A percentile compares a stretch with the other conserved stretches of the same genome.
phyloP scores from a whole-genome alignment of 2,888 invertebrate genomes.

The Caenorhabditis angaria region DNA sequence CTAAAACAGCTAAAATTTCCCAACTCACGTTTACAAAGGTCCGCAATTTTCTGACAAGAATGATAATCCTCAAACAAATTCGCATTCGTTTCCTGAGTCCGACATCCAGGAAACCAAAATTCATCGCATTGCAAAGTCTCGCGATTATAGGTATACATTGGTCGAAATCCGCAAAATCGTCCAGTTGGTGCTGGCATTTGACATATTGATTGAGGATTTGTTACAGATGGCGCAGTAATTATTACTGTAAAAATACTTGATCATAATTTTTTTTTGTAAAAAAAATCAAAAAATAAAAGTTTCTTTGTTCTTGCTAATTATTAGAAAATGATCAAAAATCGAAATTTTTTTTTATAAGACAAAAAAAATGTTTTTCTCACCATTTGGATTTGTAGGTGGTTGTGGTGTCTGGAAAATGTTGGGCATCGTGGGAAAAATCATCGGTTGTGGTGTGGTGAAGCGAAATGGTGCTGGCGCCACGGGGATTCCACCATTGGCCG shows the following conservation, averaged over 20 bases:
- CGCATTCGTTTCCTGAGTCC: conserved; percentile 65
- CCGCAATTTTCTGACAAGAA: conserved; percentile 59
- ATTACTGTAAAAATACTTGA: not conserved
- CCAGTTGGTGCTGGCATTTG: conserved; percentile 66
- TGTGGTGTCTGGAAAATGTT: not conserved
- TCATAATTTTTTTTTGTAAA: too few species aligned
- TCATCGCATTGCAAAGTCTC: conserved; percentile 69
- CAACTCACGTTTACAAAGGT: conserved; percentile 57
- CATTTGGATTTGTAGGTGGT: not conserved
- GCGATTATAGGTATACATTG: conserved; percentile 58
- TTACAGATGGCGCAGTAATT: conserved; percentile 14
- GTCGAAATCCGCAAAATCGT: conserved; percentile 68
- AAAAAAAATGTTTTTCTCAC: conserved; percentile 10
- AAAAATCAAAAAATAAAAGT: too few species aligned
- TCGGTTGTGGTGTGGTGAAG: conserved; percentile 14
- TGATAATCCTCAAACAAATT: conserved; percentile 64
- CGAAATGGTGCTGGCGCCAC: conserved; percentile 38
- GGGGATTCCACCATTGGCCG: conserved; percentile 67
- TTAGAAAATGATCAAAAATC: not conserved
- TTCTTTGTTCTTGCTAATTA: not conserved
- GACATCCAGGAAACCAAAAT: conserved; percentile 70
- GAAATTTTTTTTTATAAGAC: conserved; percentile 10
- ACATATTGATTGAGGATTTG: conserved; percentile 52
- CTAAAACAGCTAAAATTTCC: not conserved
- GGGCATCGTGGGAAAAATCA: conserved; percentile 6